phyloP scores from a whole-genome alignment of 2,113 vertebrate genomes.

The Nerophis ophidion region DNA sequence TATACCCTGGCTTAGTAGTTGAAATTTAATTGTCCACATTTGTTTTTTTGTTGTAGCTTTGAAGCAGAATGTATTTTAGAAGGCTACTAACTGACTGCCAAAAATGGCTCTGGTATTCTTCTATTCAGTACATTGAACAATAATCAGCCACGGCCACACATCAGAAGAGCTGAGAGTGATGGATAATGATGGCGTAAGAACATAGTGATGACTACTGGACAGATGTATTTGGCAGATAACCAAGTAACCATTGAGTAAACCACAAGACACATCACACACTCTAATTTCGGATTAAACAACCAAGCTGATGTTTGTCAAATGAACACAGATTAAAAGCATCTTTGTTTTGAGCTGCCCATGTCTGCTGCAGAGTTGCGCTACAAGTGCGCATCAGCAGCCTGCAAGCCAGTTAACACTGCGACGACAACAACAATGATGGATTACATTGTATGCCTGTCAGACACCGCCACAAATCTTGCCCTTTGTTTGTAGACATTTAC shows the following conservation, averaged over 20 bases:
- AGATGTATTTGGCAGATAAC: background rate
- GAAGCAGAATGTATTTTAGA: background rate
- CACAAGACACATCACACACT: background rate
- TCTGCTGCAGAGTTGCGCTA: background rate
- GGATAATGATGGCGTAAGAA: background rate
- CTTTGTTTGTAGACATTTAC: background rate
- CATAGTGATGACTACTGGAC: background rate
- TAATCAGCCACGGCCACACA: background rate
- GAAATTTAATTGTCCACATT: slow-evolving; percentile 1
- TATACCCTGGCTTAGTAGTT: background rate
- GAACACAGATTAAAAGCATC: background rate
- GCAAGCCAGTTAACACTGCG: slow-evolving; percentile 4
- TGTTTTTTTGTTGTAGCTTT: background rate
- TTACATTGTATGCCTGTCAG: background rate
- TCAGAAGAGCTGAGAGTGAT: background rate
- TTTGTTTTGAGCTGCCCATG: background rate
- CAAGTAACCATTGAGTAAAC: background rate
- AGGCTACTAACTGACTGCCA: background rate
- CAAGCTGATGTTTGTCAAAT: slow-evolving; percentile 2
- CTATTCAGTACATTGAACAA: background rate
- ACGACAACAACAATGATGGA: background rate
- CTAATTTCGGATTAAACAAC: slow-evolving; percentile 1
- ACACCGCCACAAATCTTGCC: background rate
- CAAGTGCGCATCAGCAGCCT: background rate
- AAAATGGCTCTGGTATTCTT: background rate